phyloP scores from a whole-genome alignment of 1,140 invertebrate genomes.

The Lasaia peninsularis region DNA sequence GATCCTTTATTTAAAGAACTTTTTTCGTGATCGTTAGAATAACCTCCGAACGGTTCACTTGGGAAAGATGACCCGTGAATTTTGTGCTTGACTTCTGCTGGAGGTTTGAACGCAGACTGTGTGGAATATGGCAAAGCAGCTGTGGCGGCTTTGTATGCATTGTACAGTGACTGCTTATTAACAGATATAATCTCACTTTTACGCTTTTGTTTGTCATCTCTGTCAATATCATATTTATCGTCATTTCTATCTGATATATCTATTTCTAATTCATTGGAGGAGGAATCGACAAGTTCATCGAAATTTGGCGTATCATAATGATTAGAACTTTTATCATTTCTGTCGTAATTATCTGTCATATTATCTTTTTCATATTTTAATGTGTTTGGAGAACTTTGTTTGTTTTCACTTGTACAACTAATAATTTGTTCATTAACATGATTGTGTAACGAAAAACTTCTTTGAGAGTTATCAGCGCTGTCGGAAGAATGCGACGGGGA shows the following conservation, averaged over 20 bases:
- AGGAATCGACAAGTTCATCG: conserved; percentile 88
- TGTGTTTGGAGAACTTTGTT: conserved; percentile 40
- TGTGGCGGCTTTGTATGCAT: conserved; percentile 76
- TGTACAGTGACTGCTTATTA: conserved; percentile 72
- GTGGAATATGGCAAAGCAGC: conserved; percentile 80
- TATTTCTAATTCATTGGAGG: conserved; percentile 87
- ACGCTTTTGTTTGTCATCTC: conserved; percentile 57
- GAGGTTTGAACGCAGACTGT: conserved; percentile 86
- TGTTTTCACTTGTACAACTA: conserved; percentile 42
- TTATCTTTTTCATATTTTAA: conserved; percentile 61
- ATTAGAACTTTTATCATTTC: conserved; percentile 64
- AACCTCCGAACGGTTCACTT: conserved; percentile 60
- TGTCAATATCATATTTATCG: conserved; percentile 67
- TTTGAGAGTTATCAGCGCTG: conserved; percentile 81
- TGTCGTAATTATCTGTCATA: conserved; percentile 60
- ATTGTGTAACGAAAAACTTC: conserved; percentile 72
- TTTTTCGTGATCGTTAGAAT: conserved; percentile 62
- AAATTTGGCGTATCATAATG: conserved; percentile 86
- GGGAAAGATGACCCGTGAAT: conserved; percentile 63
- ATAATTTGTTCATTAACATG: conserved; percentile 40
- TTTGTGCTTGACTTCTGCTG: conserved; percentile 78
- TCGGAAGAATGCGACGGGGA: conserved; percentile 79
- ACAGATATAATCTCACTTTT: conserved; percentile 69
- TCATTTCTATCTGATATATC: conserved; percentile 85
- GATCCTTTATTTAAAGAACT: conserved; percentile 47